Percentiles rank a stretch among this genome's conserved stretches.
Evolutionary conservation across 2,113 vertebrate species (phyloP).

Genomic region (Pipra filicauda): DNA sequence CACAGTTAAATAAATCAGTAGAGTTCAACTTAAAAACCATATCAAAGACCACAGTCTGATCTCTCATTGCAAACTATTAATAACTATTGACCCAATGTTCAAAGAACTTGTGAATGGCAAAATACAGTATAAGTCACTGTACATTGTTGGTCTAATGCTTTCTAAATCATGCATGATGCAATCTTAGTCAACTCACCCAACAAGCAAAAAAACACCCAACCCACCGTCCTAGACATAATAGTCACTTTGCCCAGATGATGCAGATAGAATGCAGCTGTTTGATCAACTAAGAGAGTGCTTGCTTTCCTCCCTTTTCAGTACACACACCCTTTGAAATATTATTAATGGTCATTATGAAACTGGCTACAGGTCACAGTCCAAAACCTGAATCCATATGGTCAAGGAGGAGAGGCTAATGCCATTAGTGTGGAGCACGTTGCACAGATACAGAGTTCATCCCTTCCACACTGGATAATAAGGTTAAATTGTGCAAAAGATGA

Average conservation of each 20-base stretch:
- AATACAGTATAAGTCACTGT: not conserved
- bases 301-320: not conserved
- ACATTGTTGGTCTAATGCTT: not conserved
- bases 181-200: not conserved
- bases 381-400: not conserved
- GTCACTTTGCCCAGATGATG: not conserved
- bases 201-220: not conserved
- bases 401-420: not conserved
- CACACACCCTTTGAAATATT: not conserved
- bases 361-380: not conserved
- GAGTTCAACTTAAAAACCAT: not conserved
- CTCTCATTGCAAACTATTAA: not conserved
- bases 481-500: not conserved
- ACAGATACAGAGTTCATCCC: not conserved
- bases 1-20: not conserved
- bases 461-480: not conserved
- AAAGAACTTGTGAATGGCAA: not conserved
- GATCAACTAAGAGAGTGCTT: not conserved
- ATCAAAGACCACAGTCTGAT: not conserved
- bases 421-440: not conserved
- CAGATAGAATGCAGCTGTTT: not conserved
- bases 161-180: not conserved
- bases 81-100: not conserved
- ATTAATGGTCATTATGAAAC: not conserved
- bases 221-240: not conserved